Conservation (phyloP, 2,797 vertebrate species). For the Taenioides sp. region DNA sequence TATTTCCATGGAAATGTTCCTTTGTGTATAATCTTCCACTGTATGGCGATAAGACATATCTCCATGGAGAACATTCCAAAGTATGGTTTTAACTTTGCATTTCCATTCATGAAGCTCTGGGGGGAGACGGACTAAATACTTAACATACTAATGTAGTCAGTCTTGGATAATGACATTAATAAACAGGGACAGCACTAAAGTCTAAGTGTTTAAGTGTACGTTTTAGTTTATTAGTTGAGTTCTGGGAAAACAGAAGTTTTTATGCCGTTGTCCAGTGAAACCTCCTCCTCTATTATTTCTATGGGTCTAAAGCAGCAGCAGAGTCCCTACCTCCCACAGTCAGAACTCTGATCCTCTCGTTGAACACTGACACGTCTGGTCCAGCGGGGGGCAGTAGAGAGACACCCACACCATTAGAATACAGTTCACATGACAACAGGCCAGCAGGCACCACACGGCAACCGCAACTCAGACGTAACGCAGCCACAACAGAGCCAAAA, state of each 20-base stretch:
- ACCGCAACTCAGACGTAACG: not conserved
- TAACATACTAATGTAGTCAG: too few species aligned
- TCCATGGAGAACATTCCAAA: too few species aligned
- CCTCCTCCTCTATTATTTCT: not conserved
- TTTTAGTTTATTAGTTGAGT: not conserved
- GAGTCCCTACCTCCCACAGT: constrained; percentile 92
- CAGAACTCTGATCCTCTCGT: constrained; percentile 92
- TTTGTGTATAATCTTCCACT: too few species aligned
- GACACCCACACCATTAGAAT: constrained; percentile 67
- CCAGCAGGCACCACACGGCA: constrained; percentile 5
- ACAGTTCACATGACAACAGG: not conserved
- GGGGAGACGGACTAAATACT: too few species aligned
- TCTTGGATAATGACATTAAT: not conserved
- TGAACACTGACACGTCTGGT: constrained; percentile 88
- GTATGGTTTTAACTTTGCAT: too few species aligned
- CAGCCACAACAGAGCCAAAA: not conserved
- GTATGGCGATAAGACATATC: too few species aligned
- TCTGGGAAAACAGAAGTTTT: not conserved
- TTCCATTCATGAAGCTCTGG: too few species aligned
- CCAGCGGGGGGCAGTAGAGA: constrained; percentile 68
- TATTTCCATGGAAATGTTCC: too few species aligned
- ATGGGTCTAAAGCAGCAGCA: constrained; percentile 1
- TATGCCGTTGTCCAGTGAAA: not conserved
- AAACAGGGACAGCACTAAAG: not conserved
- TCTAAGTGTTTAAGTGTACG: not conserved